Conservation (phyloP, 2,888 invertebrate genomes). For the Drosophila nigricruria region DNA sequence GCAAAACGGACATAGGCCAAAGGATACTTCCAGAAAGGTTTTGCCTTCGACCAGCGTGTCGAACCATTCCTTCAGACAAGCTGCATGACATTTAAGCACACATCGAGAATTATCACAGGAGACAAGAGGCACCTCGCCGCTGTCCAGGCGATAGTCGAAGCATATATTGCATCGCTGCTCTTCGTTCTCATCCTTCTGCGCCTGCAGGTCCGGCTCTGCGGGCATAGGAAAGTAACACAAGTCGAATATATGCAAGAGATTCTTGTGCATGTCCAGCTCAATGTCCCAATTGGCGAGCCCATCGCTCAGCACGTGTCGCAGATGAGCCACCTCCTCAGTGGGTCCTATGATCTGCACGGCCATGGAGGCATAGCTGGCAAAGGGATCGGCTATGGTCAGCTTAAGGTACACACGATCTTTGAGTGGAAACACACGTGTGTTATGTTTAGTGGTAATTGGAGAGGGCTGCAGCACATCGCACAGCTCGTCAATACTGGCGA, state of each 20-base stretch:
- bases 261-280: constrained; percentile 83
- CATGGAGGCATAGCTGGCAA: constrained; percentile 78
- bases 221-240: constrained; percentile 84
- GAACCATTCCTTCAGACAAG: constrained; percentile 84
- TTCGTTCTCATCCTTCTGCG: constrained; percentile 33
- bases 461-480: constrained; percentile 83
- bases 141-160: constrained; percentile 80
- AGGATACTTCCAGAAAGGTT: constrained; percentile 82
- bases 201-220: constrained; percentile 21
- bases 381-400: constrained; percentile 80
- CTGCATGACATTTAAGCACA: constrained; percentile 82
- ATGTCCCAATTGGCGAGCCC: constrained; percentile 82
- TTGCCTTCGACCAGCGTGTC: constrained; percentile 81
- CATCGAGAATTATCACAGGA: constrained; percentile 84
- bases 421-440: constrained; percentile 82
- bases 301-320: constrained; percentile 79
- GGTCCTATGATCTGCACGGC: constrained; percentile 83
- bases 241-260: constrained; percentile 84
- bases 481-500: constrained; percentile 82
- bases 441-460: constrained; percentile 78
- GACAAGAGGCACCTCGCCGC: constrained; percentile 82
- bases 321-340: constrained; percentile 77
- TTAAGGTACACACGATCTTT: constrained; percentile 83
- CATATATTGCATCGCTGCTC: constrained; percentile 83
- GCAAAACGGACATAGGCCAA: constrained; percentile 84